Conservation (phyloP, 2,888 invertebrate species). For the Cacoxenus indagator region DNA sequence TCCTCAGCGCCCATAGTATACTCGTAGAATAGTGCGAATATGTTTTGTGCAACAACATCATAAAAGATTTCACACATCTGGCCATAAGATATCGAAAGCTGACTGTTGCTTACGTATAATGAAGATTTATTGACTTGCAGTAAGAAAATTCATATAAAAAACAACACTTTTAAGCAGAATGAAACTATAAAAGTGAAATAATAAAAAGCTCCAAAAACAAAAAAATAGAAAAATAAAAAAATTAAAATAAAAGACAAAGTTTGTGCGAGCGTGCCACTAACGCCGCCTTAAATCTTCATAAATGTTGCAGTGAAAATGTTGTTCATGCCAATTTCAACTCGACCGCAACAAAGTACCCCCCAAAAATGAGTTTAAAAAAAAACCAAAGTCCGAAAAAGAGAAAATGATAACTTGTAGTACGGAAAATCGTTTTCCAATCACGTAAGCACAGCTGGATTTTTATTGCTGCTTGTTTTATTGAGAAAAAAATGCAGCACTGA, state of each 20-base stretch:
- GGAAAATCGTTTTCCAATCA: conserved; percentile 63
- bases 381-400: conserved; percentile 24
- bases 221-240: conserved; percentile 20
- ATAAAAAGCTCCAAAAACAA: conserved; percentile 32
- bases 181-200: conserved; percentile 36
- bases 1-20: no score
- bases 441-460: conserved; percentile 63
- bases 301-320: background rate
- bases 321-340: background rate
- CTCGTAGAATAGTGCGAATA: background rate
- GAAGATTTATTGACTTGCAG: conserved; percentile 54
- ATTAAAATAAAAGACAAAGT: background rate
- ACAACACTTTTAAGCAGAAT: conserved; percentile 47
- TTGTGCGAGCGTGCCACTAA: background rate
- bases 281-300: conserved; percentile 8
- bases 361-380: background rate
- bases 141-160: conserved; percentile 40
- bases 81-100: background rate
- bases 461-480: conserved; percentile 58
- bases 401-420: conserved; percentile 43
- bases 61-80: background rate
- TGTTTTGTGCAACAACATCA: conserved; percentile 5
- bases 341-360: background rate
- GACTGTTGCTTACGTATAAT: conserved; percentile 55
- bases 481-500: no score